A percentile compares a stretch with the other conserved stretches of the same genome.
phyloP scores from a whole-genome alignment of 1,140 invertebrate species.

The Dreissena polymorpha region DNA sequence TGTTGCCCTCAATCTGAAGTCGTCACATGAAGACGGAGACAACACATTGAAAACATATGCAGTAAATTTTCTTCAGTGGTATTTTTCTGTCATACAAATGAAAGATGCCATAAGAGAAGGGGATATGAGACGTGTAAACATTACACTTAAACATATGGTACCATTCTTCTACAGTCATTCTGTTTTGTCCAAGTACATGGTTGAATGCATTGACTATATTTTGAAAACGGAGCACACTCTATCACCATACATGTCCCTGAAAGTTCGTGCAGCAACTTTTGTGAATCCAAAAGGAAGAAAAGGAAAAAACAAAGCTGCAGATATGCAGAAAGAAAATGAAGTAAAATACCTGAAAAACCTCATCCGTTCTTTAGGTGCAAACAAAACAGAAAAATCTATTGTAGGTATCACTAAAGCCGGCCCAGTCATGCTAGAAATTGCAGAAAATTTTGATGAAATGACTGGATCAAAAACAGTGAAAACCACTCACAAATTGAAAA shows the following conservation, averaged over 20 bases:
- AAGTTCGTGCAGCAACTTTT: slow-evolving; percentile 42
- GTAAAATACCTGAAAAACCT: slow-evolving; percentile 49
- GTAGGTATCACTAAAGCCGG: slow-evolving; percentile 52
- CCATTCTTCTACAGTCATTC: slow-evolving; percentile 58
- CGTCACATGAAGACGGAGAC: no score
- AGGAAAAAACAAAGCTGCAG: slow-evolving; percentile 54
- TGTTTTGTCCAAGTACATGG: slow-evolving; percentile 51
- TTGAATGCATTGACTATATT: slow-evolving; percentile 58
- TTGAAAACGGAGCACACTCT: slow-evolving; percentile 50
- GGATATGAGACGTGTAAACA: slow-evolving; percentile 45
- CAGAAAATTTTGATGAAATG: slow-evolving; percentile 38
- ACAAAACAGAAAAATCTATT: slow-evolving; percentile 56
- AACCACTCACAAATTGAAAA: background rate
- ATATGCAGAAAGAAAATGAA: slow-evolving; percentile 58
- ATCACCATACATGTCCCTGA: slow-evolving; percentile 7
- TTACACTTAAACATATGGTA: slow-evolving; percentile 46
- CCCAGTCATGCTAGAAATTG: slow-evolving; percentile 38
- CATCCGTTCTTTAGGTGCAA: slow-evolving; percentile 48
- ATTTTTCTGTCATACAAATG: slow-evolving; percentile 5
- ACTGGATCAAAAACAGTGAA: background rate
- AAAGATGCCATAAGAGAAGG: slow-evolving; percentile 53
- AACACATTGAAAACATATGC: background rate
- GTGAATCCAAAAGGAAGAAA: slow-evolving; percentile 37
- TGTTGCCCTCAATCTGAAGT: no score
- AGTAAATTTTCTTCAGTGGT: slow-evolving; percentile 6